These are phyloP conservation scores for Antennarius maculatus DNA, from an alignment of 2,797 vertebrate species.

Conservation along the genomic window DNA sequence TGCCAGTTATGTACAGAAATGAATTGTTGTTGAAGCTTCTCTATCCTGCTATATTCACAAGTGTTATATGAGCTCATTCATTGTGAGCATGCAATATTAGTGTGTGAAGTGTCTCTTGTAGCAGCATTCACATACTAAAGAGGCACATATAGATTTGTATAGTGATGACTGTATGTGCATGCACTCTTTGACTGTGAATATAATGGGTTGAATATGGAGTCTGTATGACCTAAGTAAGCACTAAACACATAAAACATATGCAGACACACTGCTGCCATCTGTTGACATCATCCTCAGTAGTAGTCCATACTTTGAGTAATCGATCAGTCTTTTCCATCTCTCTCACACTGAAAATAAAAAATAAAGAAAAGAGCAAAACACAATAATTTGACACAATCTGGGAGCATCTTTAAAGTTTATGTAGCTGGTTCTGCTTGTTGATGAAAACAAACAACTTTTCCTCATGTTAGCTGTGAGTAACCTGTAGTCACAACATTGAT, in stretches of 20 bases:
- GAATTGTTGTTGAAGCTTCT: background rate
- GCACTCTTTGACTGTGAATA: background rate
- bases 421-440: background rate
- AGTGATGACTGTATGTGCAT: background rate
- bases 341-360: too few relatives aligned
- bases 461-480: background rate
- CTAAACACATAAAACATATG: background rate
- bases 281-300: constrained; percentile 23
- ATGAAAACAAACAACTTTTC: background rate
- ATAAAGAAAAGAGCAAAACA: background rate
- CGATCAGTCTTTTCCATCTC: constrained; percentile 5
- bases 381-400: background rate
- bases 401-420: background rate
- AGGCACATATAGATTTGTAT: background rate
- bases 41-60: background rate
- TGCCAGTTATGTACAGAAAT: background rate
- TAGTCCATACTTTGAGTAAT: background rate
- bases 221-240: background rate
- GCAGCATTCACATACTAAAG: background rate
- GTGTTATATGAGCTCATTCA: background rate
- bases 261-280: constrained; percentile 43
- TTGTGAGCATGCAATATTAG: constrained; percentile 8
- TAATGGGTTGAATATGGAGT: background rate
- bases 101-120: constrained; percentile 15
- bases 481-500: constrained; percentile 5